A percentile compares a stretch with the other conserved stretches of the same genome.
These are phyloP conservation scores for Dromius quadrimaculatus DNA, from an alignment of 2,888 invertebrate genomes.

Conservation along the genomic window DNA sequence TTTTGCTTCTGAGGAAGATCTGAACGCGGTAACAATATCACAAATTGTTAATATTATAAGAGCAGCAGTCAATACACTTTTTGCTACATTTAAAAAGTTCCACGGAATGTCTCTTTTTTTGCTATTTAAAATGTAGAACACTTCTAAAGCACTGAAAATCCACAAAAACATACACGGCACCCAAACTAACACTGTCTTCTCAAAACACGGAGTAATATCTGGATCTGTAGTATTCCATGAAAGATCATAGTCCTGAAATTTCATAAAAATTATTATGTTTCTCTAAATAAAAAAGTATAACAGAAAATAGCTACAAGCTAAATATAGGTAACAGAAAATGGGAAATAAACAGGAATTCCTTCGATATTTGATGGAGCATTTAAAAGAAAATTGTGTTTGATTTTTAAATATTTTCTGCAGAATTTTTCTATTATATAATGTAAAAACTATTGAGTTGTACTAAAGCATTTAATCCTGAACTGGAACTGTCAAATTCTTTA, in stretches of 20 bases:
- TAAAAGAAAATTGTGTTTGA: too few relatives aligned
- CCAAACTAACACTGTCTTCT: conserved; percentile 92
- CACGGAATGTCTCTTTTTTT: conserved; percentile 84
- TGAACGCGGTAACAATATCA: conserved; percentile 76
- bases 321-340: conserved; percentile 13
- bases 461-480: neutral
- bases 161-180: conserved; percentile 87
- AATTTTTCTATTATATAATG: neutral
- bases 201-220: conserved; percentile 91
- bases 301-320: conserved; percentile 8
- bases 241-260: conserved; percentile 78
- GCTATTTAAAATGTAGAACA: conserved; percentile 81
- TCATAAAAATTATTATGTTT: conserved; percentile 53
- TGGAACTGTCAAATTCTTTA: conserved; percentile 38
- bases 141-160: conserved; percentile 80
- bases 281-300: conserved; percentile 20
- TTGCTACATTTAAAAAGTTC: conserved; percentile 78
- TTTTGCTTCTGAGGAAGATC: conserved; percentile 61
- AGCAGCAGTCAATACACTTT: conserved; percentile 75
- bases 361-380: too few relatives aligned
- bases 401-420: too few relatives aligned
- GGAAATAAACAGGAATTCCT: neutral
- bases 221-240: conserved; percentile 86
- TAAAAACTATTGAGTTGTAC: conserved; percentile 17
- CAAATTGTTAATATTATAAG: conserved; percentile 76